Base-by-base conservation (phyloP, 1,140 invertebrate species). In the Heliconius congener region DNA sequence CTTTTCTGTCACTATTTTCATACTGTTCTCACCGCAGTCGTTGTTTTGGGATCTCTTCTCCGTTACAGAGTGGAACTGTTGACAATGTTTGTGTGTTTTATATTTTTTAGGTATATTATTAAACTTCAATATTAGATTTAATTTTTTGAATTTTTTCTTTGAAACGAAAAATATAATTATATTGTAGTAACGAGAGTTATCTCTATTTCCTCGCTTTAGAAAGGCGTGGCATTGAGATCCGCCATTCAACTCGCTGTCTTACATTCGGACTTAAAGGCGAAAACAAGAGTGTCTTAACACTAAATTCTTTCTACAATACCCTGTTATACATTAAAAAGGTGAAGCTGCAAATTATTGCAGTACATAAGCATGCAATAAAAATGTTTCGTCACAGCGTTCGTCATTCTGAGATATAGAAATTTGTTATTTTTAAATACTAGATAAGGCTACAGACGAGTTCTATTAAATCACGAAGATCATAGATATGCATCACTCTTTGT, bases 31-130 rank as follows among this genome's bases (percentile, higher is more conserved):
- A 3, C 91, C 93, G 71, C 89, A 92, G 18, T 92, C 91, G 42
- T 88, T 90, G 79, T 83, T 88, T 50, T 92, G 91, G 55, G 90
- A 89, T 82, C 93, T 84, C 73, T 93, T 93, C 52, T 94, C 93
- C 60, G 92, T 93, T 52, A 93, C 91, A 60, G 91, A 92, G 76
- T 93, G 90, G 76, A 94, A 94, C 93, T 94, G 90, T 81, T 39
- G 23, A 78, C 81, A 87, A 30, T 30, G 30, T 30, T 30, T 30
- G 30, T 30, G 30, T 30, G 30, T 30, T 30, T n/a, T 18, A 55
- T 55, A 18, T 55, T 37, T 37, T 34, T 37, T 37, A 37, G 0
- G 0, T 6, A 6, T 37, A 8, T 37, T 37, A 37, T 8, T 37
- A 8, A 37, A 37, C 9, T 13, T 23, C 23, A 11, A 46, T 46